Evolutionary conservation across 53 echinoderm and acorn worm species (phyloP).

Genomic region (Henricia sp.): DNA sequence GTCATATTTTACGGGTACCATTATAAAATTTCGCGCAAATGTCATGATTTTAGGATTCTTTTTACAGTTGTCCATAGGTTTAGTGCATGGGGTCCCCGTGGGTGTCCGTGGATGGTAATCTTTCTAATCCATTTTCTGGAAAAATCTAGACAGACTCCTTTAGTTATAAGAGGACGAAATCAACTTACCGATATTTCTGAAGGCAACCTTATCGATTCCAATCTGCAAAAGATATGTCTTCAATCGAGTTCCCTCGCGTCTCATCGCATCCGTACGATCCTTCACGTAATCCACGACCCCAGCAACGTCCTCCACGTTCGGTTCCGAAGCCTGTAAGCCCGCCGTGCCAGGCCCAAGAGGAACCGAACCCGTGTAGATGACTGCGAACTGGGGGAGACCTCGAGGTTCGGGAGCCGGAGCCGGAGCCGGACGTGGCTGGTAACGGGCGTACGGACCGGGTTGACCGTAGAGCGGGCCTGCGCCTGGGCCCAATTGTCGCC

Average conservation of each 20-base stretch:
- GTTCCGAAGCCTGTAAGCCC: background rate
- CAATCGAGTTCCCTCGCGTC: slow-evolving; percentile 7
- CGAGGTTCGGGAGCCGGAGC: background rate
- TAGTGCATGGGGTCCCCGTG: too few species aligned
- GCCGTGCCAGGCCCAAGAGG: background rate
- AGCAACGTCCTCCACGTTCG: slow-evolving; percentile 39
- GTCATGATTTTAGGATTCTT: too few species aligned
- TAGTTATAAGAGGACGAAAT: too few species aligned
- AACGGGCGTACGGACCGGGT: background rate
- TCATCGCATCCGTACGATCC: slow-evolving; percentile 3
- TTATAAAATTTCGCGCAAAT: too few species aligned
- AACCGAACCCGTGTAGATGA: slow-evolving; percentile 30
- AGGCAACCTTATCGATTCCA: background rate
- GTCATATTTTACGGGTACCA: too few species aligned
- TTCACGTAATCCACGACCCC: background rate
- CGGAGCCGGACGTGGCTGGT: background rate
- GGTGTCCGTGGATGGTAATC: too few species aligned
- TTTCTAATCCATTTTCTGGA: too few species aligned
- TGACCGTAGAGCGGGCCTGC: too few species aligned
- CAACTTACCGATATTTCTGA: slow-evolving; percentile 18
- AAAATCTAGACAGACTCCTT: too few species aligned
- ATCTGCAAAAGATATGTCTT: slow-evolving; percentile 10
- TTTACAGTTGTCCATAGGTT: too few species aligned
- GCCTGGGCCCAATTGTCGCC: too few species aligned
- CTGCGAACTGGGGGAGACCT: slow-evolving; percentile 23